Conservation (phyloP, 2,888 invertebrate genomes). For the Mimas tiliae region DNA sequence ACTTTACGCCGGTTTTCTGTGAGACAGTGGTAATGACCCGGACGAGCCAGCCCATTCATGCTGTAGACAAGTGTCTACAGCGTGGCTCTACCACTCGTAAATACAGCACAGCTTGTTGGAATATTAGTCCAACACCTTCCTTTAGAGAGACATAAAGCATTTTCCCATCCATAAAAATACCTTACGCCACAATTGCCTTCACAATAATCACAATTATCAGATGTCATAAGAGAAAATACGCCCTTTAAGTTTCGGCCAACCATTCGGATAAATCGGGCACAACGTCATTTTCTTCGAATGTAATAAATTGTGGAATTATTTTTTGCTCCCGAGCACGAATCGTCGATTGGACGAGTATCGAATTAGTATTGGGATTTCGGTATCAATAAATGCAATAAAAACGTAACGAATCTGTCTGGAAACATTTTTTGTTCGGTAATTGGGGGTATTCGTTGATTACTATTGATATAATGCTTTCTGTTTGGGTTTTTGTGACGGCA, state of each 20-base stretch:
- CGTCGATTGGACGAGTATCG: slow-evolving; percentile 11
- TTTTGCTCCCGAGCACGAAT: slow-evolving; percentile 1
- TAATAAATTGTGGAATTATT: slow-evolving; percentile 15
- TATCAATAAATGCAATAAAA: slow-evolving; percentile 21
- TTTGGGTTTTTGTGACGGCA: background rate
- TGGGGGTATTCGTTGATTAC: background rate
- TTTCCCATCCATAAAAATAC: background rate
- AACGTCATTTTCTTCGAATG: slow-evolving; percentile 5
- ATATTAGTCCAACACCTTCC: too few relatives aligned
- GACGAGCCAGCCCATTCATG: too few relatives aligned
- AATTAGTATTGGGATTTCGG: slow-evolving; percentile 21
- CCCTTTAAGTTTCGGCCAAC: background rate
- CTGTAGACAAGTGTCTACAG: too few relatives aligned
- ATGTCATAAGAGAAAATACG: background rate
- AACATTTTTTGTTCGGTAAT: slow-evolving; percentile 15
- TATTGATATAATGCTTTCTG: background rate
- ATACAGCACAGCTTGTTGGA: too few relatives aligned
- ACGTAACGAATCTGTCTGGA: slow-evolving; percentile 10
- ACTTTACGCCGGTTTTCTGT: too few relatives aligned
- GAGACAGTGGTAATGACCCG: too few relatives aligned
- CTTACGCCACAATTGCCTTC: background rate
- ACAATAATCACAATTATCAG: slow-evolving; percentile 2
- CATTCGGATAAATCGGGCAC: slow-evolving; percentile 2
- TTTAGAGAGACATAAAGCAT: background rate
- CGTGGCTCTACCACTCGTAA: too few relatives aligned